Evolutionary conservation across 1,140 invertebrate species (phyloP), one percentile per base, ranked within the genome.

Genomic region (Drosophila sp.): DNA sequence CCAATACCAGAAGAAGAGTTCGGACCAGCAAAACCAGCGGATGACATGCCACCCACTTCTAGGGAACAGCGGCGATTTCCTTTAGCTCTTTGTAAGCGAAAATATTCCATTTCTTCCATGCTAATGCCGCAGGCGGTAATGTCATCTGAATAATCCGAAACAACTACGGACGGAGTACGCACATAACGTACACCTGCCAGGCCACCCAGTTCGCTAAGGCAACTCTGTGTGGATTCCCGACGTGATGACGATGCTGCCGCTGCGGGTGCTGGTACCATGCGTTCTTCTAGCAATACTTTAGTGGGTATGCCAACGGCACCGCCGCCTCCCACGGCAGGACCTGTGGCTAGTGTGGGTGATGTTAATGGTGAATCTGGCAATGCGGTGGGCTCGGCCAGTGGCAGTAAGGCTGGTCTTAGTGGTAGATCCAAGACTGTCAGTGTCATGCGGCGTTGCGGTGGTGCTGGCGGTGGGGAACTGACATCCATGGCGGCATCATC

Each of bases 141-240:
- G 72, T 96, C 96, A 83, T 97, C 96, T 0, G 96, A 96, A 82
- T 96, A 96, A 90, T 97, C 96, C 76, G 96, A 96, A 1, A 97
- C 95, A 2, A 97, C 96, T 17, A 97, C 96, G 23, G 96, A 96
- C 0, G 96, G 96, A 0, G 96, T 96, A 33, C 96, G 91, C 84
- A 96, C 95, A 78, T 94, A 95, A 1, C 95, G 93, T 3, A 93
- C 93, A 0, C 82, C 86, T 1, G 65, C 70, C 27, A 67, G 33
- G 27, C 76, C 72, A 35, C 83, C 84, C 72, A 78, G 57, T 29
- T 92, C 91, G 38, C 87, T 91, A 50, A 80, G 58, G 56, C 76
- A 87, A 41, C 90, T 92, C 38, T 91, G 89, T 5, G 90, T 87
- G 25, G 91, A 91, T 4, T 92, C 91, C 17, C 91, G 91, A 2